These are phyloP conservation scores for Tylochromis polylepis DNA, from an alignment of 2,113 vertebrate species.

Conservation along the genomic window DNA sequence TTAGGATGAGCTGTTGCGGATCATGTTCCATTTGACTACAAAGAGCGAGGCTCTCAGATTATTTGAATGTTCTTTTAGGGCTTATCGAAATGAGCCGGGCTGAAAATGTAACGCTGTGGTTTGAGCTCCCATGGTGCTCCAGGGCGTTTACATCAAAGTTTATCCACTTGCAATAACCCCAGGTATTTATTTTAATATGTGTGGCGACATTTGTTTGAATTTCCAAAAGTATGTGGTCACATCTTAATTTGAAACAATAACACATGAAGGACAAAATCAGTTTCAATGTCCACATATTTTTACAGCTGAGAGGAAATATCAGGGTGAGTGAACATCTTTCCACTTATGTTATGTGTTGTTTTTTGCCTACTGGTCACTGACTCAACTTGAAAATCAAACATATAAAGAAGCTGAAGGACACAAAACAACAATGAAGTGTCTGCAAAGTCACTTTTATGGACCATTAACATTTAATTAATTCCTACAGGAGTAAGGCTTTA, in stretches of 20 bases:
- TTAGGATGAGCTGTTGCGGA: background rate
- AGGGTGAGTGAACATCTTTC: background rate
- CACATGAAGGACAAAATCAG: background rate
- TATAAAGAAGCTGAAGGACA: background rate
- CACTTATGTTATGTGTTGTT: background rate
- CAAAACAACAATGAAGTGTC: background rate
- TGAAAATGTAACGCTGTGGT: background rate
- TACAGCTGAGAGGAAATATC: background rate
- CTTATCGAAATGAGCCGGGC: background rate
- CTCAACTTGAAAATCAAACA: background rate
- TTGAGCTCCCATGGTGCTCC: background rate
- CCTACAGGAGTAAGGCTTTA: background rate
- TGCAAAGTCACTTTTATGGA: background rate
- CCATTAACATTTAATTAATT: background rate
- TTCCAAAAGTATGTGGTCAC: background rate
- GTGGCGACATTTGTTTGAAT: background rate
- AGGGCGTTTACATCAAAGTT: background rate
- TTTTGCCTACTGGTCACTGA: background rate
- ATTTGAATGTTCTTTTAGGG: background rate
- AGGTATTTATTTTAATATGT: background rate
- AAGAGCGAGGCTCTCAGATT: background rate
- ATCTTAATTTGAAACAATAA: background rate
- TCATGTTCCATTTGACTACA: background rate
- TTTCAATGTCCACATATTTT: background rate
- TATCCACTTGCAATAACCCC: background rate